Base-by-base conservation (phyloP, 2,888 invertebrate species). In the Mythimna lalbum region DNA sequence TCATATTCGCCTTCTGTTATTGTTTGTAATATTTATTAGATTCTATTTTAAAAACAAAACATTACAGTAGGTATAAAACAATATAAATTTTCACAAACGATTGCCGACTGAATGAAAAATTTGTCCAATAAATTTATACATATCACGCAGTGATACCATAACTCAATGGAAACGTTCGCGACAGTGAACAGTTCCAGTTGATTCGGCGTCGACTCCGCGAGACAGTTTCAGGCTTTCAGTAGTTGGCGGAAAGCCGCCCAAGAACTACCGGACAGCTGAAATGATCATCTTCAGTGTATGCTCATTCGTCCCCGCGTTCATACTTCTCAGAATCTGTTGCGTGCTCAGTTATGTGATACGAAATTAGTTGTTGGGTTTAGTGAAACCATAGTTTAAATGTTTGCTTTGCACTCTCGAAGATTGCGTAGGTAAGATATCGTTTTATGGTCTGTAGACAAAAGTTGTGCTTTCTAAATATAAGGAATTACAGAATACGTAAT, bases 361-460 rank as follows among this genome's bases (percentile, higher is more conserved):
- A 86, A 86, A 76, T 87, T 86, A 80, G 87, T 87, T 90, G 88
- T 89, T 89, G 82, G 87, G 84, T 87, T 88, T 89, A 92, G 92
- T 92, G 91, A 91, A 91, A 92, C 86, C 87, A 82, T 85, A 86
- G 89, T 89, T 86, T 90, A 91, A 92, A 95, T 95, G 95, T 95
- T 95, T 92, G 88, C 92, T 89, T 90, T 93, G 86, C 92, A 91
- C 88, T 93, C 94, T 69, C 89, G 89, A 73, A 88, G 93, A 84
- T 90, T 95, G 88, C 93, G 95, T 89, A 93, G 95, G 95, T 95
- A 91, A 90, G 90, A 83, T 81, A 80, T 84, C 67, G 74, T 87
- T 86, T 87, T 82, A 84, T 84, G 81, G 77, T 78, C 78, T 84
- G 43, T 72, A 64, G 69, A 78, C 63, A 78, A 76, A 73, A 72